phyloP scores from a whole-genome alignment of 2,888 invertebrate genomes.

The Isoperla grammatica region DNA sequence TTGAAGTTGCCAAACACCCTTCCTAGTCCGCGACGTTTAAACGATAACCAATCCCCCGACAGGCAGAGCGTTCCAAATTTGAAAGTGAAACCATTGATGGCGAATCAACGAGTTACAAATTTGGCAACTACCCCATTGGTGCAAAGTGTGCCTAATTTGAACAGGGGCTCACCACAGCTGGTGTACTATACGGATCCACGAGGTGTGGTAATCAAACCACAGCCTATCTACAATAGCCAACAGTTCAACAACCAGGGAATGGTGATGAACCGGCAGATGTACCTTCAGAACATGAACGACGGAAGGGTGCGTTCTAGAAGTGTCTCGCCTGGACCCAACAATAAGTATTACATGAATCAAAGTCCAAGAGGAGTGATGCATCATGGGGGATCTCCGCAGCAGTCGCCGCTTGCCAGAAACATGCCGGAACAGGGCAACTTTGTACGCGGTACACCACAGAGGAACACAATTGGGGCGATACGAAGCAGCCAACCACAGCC shows the following conservation, averaged over 20 bases:
- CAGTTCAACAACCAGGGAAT: neutral
- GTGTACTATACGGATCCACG: too few relatives aligned
- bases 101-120: too few relatives aligned
- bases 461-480: conserved; percentile 26
- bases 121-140: too few relatives aligned
- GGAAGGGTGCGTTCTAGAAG: conserved; percentile 42
- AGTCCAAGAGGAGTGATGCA: conserved; percentile 41
- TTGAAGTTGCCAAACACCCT: neutral
- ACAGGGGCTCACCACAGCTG: too few relatives aligned
- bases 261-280: conserved; percentile 4
- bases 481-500: conserved; percentile 6
- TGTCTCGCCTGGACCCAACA: conserved; percentile 42
- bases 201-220: conserved; percentile 10
- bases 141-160: too few relatives aligned
- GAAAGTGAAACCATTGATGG: neutral
- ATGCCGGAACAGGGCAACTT: conserved; percentile 7
- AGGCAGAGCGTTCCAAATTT: neutral
- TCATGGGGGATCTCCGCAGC: neutral
- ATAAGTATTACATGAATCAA: conserved; percentile 41
- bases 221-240: conserved; percentile 11
- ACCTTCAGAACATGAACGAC: conserved; percentile 9
- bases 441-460: conserved; percentile 19
- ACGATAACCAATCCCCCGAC: neutral
- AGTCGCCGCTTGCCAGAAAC: neutral
- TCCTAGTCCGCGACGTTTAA: neutral